A percentile compares a stretch with the other conserved stretches of the same genome.
Evolutionary conservation across 2,113 vertebrate genomes (phyloP).

Genomic region (Phainopepla nitens): DNA sequence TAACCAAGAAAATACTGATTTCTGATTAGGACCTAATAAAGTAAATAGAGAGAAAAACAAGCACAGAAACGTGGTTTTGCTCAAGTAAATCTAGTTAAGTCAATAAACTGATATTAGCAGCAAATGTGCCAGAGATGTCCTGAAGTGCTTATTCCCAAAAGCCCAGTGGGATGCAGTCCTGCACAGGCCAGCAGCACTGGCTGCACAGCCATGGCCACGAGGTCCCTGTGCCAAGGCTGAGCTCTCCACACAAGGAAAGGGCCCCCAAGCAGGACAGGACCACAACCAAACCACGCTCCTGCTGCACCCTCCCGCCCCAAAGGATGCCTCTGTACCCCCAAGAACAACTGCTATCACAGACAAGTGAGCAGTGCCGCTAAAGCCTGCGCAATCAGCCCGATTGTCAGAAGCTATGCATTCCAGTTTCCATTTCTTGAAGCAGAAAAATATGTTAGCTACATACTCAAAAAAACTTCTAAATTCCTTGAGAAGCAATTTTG

Average conservation of each 20-base stretch:
- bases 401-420: not conserved
- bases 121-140: not conserved
- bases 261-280: not conserved
- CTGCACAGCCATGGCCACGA: accelerated
- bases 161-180: not conserved
- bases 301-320: not conserved
- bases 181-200: not conserved
- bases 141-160: not conserved
- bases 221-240: not conserved
- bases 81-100: not conserved
- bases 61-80: not conserved
- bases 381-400: not conserved
- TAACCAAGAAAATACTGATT: not conserved
- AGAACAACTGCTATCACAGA: not conserved
- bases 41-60: not conserved
- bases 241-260: not conserved
- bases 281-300: accelerated
- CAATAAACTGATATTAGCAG: not conserved
- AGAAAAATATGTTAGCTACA: not conserved
- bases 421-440: not conserved
- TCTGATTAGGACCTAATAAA: not conserved
- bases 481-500: not conserved
- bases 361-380: not conserved
- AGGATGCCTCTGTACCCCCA: not conserved
- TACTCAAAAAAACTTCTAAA: not conserved